Conservation (phyloP, 2,113 vertebrate species). For the Microcebus murinus region DNA sequence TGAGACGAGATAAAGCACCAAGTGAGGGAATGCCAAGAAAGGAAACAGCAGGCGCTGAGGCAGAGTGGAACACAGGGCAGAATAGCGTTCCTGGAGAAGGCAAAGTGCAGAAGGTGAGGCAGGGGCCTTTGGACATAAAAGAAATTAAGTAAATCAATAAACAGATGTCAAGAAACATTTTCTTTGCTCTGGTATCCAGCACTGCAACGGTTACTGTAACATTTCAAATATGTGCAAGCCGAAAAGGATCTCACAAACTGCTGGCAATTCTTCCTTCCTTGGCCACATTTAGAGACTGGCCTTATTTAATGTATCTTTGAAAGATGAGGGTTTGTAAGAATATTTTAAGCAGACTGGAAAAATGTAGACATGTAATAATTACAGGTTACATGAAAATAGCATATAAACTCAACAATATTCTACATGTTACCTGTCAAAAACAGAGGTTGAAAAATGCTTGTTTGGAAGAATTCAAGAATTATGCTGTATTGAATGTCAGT, state of each 20-base stretch:
- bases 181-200: neutral
- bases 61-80: neutral
- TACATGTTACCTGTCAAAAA: constrained; percentile 6
- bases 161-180: neutral
- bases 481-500: neutral
- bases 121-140: neutral
- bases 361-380: neutral
- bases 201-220: neutral
- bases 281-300: neutral
- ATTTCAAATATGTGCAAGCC: constrained; percentile 16
- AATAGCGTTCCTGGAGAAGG: neutral
- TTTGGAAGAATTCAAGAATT: constrained; percentile 36
- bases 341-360: constrained; percentile 52
- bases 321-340: constrained; percentile 8
- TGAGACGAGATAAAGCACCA: neutral
- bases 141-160: neutral
- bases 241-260: constrained; percentile 31
- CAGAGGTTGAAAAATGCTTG: neutral
- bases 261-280: neutral
- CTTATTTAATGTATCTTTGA: constrained; percentile 44
- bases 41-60: neutral
- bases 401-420: neutral
- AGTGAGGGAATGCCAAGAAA: neutral
- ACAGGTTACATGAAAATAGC: constrained; percentile 31
- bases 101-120: neutral